Percentiles rank a stretch among this genome's conserved stretches.
Evolutionary conservation across 2,113 vertebrate genomes (phyloP).

Genomic region (Ia io): DNA sequence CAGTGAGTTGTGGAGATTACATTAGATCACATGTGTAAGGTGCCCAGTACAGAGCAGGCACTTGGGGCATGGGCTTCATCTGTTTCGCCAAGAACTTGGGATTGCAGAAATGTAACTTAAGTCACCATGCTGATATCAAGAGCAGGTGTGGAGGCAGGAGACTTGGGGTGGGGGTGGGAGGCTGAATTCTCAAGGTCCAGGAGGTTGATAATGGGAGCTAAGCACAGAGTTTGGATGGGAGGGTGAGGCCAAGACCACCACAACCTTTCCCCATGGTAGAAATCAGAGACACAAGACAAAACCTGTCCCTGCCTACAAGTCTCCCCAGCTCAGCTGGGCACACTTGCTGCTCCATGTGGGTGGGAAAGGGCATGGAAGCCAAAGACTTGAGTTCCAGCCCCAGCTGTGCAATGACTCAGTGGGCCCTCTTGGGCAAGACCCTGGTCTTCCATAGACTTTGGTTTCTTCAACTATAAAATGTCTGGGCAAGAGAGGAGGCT

Average conservation of each 20-base stretch:
- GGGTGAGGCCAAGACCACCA: neutral
- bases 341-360: neutral
- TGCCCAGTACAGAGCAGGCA: neutral
- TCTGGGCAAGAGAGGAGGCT: neutral
- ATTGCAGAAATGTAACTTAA: neutral
- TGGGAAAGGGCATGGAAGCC: neutral
- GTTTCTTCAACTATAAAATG: neutral
- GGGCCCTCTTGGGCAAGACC: neutral
- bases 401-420: neutral
- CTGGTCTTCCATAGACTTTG: neutral
- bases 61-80: neutral
- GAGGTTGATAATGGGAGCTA: neutral
- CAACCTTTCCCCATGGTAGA: neutral
- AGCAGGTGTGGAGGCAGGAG: neutral
- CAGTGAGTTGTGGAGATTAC: neutral
- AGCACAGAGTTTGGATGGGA: neutral
- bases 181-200: neutral
- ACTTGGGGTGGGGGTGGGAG: too few relatives aligned
- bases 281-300: neutral
- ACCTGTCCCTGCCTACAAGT: neutral
- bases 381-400: neutral
- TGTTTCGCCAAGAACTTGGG: neutral
- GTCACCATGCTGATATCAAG: neutral
- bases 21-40: neutral
- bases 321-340: neutral